Conservation (phyloP, 2,797 vertebrate genomes). For the Danio jaintianensis region DNA sequence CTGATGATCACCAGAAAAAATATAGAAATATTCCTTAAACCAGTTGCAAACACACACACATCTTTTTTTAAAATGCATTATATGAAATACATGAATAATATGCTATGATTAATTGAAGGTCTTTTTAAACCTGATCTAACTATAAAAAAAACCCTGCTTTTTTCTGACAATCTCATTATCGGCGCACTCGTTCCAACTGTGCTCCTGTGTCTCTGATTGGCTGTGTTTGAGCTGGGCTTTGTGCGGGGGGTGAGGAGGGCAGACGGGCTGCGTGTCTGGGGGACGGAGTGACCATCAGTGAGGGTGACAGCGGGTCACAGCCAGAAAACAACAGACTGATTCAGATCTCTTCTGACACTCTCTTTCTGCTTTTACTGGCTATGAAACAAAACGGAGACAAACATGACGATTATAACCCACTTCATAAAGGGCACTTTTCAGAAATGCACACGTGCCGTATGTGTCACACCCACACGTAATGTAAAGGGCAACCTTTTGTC, state of each 20-base stretch:
- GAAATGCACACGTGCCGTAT: conserved; percentile 7
- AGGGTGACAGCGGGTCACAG: conserved; percentile 2
- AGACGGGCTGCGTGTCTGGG: conserved; percentile 14
- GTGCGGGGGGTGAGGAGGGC: conserved; percentile 21
- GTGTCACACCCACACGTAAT: conserved; percentile 14
- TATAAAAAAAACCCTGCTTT: not conserved
- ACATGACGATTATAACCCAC: conserved; percentile 9
- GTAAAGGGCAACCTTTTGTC: not conserved
- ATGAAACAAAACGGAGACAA: conserved; percentile 23
- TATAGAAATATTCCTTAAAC: not conserved
- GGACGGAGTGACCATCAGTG: not conserved
- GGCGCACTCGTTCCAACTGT: not conserved
- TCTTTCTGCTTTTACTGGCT: conserved; percentile 35
- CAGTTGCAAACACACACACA: not conserved
- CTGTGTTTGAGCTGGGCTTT: conserved; percentile 16
- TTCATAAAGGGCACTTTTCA: conserved; percentile 26
- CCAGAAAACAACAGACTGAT: conserved; percentile 39
- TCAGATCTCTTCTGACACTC: conserved; percentile 41
- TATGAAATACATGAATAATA: not conserved
- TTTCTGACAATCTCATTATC: not conserved
- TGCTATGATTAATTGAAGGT: not conserved
- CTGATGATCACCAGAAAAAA: too few species aligned
- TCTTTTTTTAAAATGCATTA: not conserved
- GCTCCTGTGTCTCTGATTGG: conserved; percentile 1
- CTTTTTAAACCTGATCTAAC: not conserved